These are phyloP conservation scores for Aurelia aurita DNA, from an alignment of 30 jellyfish, hydroid and myxozoan genomes.

Conservation along the genomic window DNA sequence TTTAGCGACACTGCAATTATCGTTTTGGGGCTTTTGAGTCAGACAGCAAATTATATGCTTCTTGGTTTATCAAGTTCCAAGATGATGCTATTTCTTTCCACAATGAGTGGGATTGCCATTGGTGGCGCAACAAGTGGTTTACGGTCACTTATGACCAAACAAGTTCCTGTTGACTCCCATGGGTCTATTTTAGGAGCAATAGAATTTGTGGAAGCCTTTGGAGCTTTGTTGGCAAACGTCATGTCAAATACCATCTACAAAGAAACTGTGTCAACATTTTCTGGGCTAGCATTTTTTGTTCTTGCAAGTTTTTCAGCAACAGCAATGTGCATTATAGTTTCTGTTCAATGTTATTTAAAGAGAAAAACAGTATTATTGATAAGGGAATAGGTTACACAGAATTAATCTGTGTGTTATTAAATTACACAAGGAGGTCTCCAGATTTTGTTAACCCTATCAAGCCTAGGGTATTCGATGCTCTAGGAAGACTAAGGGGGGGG, in stretches of 20 bases:
- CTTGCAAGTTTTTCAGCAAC: constrained; percentile 71
- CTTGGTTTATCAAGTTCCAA: constrained; percentile 73
- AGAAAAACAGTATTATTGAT: too few relatives aligned
- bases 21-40: constrained; percentile 78
- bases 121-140: constrained; percentile 78
- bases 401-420: too few relatives aligned
- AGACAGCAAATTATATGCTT: constrained; percentile 55
- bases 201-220: constrained; percentile 86
- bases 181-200: constrained; percentile 84
- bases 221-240: constrained; percentile 71
- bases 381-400: too few relatives aligned
- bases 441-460: too few relatives aligned
- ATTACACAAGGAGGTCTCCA: too few relatives aligned
- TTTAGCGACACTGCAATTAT: constrained; percentile 68
- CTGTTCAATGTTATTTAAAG: too few relatives aligned
- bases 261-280: constrained; percentile 61
- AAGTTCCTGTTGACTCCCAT: constrained; percentile 79
- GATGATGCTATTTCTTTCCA: constrained; percentile 68
- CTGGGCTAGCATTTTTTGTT: constrained; percentile 75
- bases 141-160: constrained; percentile 83
- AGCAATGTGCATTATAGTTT: not conserved
- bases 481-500: too few relatives aligned
- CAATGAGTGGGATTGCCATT: constrained; percentile 77
- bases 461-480: too few relatives aligned
- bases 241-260: constrained; percentile 71